Evolutionary conservation across 2,888 invertebrate genomes (phyloP), one percentile per base, ranked within the genome.

Genomic region (Theretra japonica): DNA sequence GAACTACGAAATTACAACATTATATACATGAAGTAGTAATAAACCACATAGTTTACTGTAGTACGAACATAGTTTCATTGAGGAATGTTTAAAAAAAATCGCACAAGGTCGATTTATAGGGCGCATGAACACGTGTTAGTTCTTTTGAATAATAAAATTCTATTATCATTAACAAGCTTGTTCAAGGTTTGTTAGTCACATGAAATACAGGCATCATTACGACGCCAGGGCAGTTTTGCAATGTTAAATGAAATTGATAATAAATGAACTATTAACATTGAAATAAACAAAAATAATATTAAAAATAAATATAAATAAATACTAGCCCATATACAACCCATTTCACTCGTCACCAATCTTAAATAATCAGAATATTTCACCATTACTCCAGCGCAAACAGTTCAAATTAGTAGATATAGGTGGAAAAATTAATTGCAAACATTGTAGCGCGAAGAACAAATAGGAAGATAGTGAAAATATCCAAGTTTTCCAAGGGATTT

Each of bases 371-470:
- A 65, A 23, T 28, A 21, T 1, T 50, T 69, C 50, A 69, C 68
- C 68, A 69, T 69, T 28, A 69, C n/a, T 56, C 25, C 28, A 68
- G 23, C 50, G 23, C n/a, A 57, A 57, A 56, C 30, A 70, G 41
- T 25, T 8, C 21, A 57, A 21, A 41, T 56, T 33, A 69, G 30
- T 56, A 56, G 69, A n/a, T 30, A n/a, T 57, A 56, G 53, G 57
- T 8, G 33, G 56, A 41, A 70, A 57, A 57, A 70, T 58, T 70
- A 69, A 69, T 69, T 19, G 53, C 53, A 76, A 83, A 77, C 76
- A 77, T 83, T 83, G 86, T 88, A 87, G 86, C 88, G 88, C 53
- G 50, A 60, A 70, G 48, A 70, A 21, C 21, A 62, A 50, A 21
- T 30, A 60, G 70, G 17, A 56, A 48, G 68, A 30, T 21, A 57